Conservation (phyloP, 2,888 invertebrate genomes). For the Papilio demoleus region DNA sequence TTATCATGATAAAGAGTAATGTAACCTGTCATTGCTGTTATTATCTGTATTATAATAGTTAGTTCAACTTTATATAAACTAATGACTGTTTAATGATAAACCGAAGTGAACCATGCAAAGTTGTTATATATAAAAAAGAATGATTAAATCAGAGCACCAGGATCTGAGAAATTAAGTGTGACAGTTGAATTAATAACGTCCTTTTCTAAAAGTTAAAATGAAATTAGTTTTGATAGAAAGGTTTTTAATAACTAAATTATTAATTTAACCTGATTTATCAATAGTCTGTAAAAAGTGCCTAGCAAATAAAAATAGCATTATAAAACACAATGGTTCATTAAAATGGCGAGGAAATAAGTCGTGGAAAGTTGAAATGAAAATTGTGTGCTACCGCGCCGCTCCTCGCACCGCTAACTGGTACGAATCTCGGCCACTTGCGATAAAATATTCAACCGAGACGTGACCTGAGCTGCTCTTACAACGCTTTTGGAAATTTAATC, state of each 20-base stretch:
- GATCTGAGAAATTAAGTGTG: no score
- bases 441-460: slow-evolving; percentile 38
- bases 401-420: slow-evolving; percentile 30
- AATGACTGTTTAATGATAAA: no score
- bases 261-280: no score
- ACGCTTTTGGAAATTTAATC: slow-evolving; percentile 31
- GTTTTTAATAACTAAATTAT: background rate
- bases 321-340: slow-evolving; percentile 39
- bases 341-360: slow-evolving; percentile 31
- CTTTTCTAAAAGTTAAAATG: no score
- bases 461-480: slow-evolving; percentile 28
- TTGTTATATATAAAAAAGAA: no score
- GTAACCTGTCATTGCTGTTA: slow-evolving; percentile 1
- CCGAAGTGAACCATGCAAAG: no score
- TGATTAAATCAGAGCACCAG: no score
- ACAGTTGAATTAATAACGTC: no score
- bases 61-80: no score
- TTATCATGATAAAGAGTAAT: background rate
- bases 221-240: no score
- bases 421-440: slow-evolving; percentile 40
- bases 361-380: slow-evolving; percentile 31
- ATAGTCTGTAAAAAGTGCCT: slow-evolving; percentile 13
- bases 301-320: slow-evolving; percentile 27
- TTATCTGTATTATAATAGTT: background rate
- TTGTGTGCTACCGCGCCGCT: slow-evolving; percentile 6